phyloP scores from a whole-genome alignment of 2,888 invertebrate species.

The Polyploca ridens region DNA sequence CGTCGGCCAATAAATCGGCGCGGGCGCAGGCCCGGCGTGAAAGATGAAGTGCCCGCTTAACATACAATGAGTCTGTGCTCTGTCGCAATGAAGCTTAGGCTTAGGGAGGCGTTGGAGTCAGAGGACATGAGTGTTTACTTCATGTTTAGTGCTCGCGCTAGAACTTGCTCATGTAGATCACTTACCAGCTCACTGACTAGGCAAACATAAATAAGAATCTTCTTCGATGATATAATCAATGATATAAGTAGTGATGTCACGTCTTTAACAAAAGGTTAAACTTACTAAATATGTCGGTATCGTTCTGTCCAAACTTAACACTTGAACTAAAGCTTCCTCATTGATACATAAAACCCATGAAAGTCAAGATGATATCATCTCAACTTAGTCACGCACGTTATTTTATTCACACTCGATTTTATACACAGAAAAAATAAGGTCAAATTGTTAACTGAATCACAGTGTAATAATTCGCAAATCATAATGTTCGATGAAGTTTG shows the following conservation, averaged over 20 bases:
- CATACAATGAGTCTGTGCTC: constrained; percentile 79
- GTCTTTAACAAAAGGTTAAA: not conserved
- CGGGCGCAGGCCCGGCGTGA: constrained; percentile 64
- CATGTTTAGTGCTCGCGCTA: constrained; percentile 46
- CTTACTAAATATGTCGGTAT: not conserved
- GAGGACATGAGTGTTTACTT: constrained; percentile 43
- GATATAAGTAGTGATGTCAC: not conserved
- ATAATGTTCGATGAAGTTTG: not conserved
- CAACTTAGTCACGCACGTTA: not conserved
- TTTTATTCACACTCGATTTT: constrained; percentile 1
- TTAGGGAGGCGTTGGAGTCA: constrained; percentile 56
- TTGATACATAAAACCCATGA: constrained; percentile 3
- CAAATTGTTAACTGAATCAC: constrained; percentile 2
- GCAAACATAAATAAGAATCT: too few species aligned
- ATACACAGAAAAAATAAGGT: constrained; percentile 2
- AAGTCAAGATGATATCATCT: not conserved
- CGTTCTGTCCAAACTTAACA: not conserved
- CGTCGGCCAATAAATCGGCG: constrained; percentile 78
- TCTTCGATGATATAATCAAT: too few species aligned
- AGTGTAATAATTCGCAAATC: constrained; percentile 8
- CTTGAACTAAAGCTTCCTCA: not conserved
- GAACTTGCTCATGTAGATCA: constrained; percentile 31
- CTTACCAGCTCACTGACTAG: not conserved
- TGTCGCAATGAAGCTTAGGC: constrained; percentile 69
- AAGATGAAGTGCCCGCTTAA: constrained; percentile 82